Conservation (phyloP, 2,888 invertebrate genomes). For the Torymus texanus region DNA sequence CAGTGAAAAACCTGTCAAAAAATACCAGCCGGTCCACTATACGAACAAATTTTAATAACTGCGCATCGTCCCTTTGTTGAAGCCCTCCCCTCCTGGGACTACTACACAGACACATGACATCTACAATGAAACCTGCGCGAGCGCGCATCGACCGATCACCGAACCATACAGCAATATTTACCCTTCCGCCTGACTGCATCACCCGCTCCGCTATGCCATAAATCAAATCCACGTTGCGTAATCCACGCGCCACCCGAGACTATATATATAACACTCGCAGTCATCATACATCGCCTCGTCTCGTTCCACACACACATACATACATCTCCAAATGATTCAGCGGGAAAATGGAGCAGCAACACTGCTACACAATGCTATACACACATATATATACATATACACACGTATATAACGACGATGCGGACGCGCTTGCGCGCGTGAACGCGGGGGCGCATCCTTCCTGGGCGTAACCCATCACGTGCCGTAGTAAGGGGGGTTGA, state of each 20-base stretch:
- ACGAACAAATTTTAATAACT: too few relatives aligned
- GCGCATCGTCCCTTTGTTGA: too few relatives aligned
- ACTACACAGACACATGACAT: too few relatives aligned
- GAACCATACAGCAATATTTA: too few relatives aligned
- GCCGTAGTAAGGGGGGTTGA: constrained; percentile 9
- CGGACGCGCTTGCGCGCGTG: constrained; percentile 17
- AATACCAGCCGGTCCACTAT: too few relatives aligned
- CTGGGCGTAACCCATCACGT: constrained; percentile 69
- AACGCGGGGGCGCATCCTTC: constrained; percentile 73
- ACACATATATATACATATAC: background rate
- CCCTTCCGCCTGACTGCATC: too few relatives aligned
- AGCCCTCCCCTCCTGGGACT: too few relatives aligned
- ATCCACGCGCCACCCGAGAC: background rate
- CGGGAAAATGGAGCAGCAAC: too few relatives aligned
- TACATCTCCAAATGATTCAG: too few relatives aligned
- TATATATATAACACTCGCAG: background rate
- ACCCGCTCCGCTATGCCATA: background rate
- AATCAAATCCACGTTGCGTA: constrained; percentile 2
- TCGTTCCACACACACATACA: background rate
- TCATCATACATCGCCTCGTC: background rate
- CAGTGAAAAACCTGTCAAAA: too few relatives aligned
- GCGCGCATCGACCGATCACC: too few relatives aligned
- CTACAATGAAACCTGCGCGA: too few relatives aligned
- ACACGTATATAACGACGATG: background rate
- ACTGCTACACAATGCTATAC: background rate